Percentiles rank a stretch among this genome's conserved stretches.
These are phyloP conservation scores for Callipepla squamata DNA, from an alignment of 2,113 vertebrate genomes.

Conservation along the genomic window DNA sequence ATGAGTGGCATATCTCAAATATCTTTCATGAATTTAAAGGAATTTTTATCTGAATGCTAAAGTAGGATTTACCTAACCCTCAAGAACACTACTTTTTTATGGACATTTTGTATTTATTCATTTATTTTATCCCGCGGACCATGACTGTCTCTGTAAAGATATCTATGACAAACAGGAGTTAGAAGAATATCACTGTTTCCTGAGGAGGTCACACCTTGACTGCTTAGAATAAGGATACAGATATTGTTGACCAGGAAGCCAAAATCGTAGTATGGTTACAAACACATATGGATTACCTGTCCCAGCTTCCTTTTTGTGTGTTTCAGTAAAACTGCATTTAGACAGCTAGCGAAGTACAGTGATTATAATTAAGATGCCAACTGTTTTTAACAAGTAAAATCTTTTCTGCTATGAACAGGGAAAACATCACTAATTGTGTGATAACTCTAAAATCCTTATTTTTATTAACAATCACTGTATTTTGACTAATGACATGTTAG, in stretches of 20 bases:
- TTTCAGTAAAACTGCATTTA: not conserved
- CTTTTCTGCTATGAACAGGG: not conserved
- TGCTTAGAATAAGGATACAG: not conserved
- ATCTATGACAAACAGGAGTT: not conserved
- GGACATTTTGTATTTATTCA: not conserved
- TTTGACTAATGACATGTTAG: not conserved
- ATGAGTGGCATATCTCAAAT: not conserved
- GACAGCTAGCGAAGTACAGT: not conserved
- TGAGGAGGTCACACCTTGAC: slow-evolving; percentile 53
- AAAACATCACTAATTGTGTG: not conserved
- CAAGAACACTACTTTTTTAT: not conserved
- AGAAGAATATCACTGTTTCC: slow-evolving; percentile 21
- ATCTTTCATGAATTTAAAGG: not conserved
- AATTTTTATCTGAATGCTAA: not conserved
- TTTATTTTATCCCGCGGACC: not conserved
- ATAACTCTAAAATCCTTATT: not conserved
- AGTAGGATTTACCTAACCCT: not conserved
- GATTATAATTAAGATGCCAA: not conserved
- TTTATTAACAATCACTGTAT: not conserved
- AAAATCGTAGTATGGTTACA: not conserved
- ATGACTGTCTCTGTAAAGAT: not conserved
- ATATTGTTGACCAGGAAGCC: not conserved
- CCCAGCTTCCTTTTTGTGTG: not conserved
- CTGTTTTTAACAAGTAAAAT: not conserved
- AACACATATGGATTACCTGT: not conserved